Conservation (phyloP, 2,888 invertebrate species). For the Heteropelma amictum region DNA sequence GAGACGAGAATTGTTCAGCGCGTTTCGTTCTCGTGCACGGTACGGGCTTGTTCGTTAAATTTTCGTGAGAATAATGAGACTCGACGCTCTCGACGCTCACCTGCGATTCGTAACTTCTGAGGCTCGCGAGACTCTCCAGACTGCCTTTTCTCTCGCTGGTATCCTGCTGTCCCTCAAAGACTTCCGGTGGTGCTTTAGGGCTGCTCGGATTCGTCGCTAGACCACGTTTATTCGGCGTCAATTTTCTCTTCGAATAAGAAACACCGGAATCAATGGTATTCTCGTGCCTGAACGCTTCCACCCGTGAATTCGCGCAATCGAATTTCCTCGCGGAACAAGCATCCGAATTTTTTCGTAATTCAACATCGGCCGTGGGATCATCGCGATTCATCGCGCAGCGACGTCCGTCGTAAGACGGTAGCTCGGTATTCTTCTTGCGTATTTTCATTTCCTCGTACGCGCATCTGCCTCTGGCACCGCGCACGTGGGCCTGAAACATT, state of each 20-base stretch:
- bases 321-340: not conserved
- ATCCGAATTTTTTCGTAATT: not conserved
- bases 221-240: constrained; percentile 73
- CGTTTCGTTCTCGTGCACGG: constrained; percentile 74
- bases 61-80: constrained; percentile 70
- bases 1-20: constrained; percentile 66
- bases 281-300: constrained; percentile 60
- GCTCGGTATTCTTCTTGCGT: constrained; percentile 51
- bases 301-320: not conserved
- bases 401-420: constrained; percentile 31
- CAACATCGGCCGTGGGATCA: not conserved
- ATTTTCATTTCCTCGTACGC: constrained; percentile 78
- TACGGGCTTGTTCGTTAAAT: constrained; percentile 69
- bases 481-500: constrained; percentile 85
- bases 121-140: constrained; percentile 79
- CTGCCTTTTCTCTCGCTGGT: constrained; percentile 79
- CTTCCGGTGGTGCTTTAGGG: constrained; percentile 59
- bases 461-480: constrained; percentile 84
- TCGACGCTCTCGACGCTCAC: constrained; percentile 78
- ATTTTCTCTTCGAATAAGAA: constrained; percentile 73
- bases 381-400: not conserved
- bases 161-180: constrained; percentile 62
- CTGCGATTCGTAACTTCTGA: constrained; percentile 77
- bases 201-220: constrained; percentile 47
- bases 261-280: constrained; percentile 70